These are phyloP conservation scores for Melanerpes aurifrons DNA, from an alignment of 2,113 vertebrate species.

Conservation along the genomic window DNA sequence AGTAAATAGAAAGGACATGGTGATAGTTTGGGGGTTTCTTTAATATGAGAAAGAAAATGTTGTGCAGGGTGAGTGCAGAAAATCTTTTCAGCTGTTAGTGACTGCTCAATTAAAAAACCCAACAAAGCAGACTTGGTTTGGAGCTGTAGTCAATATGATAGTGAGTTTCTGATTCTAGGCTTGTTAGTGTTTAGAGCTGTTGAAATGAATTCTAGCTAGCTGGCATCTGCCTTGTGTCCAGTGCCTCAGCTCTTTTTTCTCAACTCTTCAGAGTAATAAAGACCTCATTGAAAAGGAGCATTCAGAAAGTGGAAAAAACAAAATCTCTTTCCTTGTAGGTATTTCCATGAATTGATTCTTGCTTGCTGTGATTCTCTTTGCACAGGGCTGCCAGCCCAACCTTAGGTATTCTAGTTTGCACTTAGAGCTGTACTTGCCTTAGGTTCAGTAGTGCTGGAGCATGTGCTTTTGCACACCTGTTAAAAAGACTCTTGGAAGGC, in stretches of 20 bases:
- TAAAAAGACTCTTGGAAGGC: conserved; percentile 8
- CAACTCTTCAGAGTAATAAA: background rate
- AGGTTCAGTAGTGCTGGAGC: background rate
- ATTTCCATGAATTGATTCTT: background rate
- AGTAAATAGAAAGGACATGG: background rate
- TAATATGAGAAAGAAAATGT: rapidly evolving
- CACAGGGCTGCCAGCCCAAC: background rate
- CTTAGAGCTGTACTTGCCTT: background rate
- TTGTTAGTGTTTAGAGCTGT: background rate
- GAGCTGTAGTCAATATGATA: background rate
- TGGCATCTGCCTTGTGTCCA: background rate
- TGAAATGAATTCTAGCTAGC: background rate
- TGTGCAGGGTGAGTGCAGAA: background rate
- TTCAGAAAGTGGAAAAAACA: rapidly evolving
- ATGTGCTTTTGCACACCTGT: background rate
- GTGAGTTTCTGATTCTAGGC: rapidly evolving
- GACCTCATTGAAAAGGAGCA: background rate
- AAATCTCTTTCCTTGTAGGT: background rate
- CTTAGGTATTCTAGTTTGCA: background rate
- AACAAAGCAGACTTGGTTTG: background rate
- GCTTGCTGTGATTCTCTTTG: background rate
- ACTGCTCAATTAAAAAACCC: background rate
- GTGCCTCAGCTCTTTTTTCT: background rate
- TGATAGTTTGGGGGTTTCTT: background rate
- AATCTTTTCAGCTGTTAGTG: background rate